A percentile compares a stretch with the other conserved stretches of the same genome.
These are phyloP conservation scores for Brachypteracias leptosomus DNA, from an alignment of 2,113 vertebrate genomes.

Conservation along the genomic window DNA sequence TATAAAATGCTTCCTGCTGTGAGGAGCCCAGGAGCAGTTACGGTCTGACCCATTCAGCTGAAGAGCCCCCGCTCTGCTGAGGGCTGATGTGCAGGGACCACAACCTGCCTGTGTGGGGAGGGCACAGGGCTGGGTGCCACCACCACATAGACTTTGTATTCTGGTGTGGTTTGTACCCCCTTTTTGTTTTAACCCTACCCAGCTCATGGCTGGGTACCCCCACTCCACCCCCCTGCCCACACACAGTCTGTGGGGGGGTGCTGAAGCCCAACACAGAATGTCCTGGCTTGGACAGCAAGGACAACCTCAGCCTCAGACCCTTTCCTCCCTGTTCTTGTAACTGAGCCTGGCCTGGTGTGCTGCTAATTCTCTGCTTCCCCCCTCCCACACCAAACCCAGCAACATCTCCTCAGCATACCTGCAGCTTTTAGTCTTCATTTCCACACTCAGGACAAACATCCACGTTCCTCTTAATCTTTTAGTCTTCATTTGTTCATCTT, in stretches of 20 bases:
- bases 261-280: rapidly evolving
- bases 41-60: background rate
- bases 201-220: rapidly evolving
- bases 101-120: background rate
- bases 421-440: no score
- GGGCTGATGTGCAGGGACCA: background rate
- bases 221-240: background rate
- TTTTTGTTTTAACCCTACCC: background rate
- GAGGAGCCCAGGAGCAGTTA: background rate
- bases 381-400: no score
- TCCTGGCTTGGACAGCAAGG: background rate
- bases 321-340: background rate
- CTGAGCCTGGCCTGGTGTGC: background rate
- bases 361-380: no score
- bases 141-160: rapidly evolving
- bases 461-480: no score
- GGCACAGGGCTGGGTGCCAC: background rate
- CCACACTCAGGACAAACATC: no score
- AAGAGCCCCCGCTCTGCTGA: background rate
- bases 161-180: background rate
- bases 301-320: rapidly evolving
- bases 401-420: no score
- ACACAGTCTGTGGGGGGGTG: rapidly evolving
- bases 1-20: background rate
- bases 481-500: no score